Evolutionary conservation across 2,113 vertebrate species (phyloP).

Genomic region (Paraplagusia blochii): DNA sequence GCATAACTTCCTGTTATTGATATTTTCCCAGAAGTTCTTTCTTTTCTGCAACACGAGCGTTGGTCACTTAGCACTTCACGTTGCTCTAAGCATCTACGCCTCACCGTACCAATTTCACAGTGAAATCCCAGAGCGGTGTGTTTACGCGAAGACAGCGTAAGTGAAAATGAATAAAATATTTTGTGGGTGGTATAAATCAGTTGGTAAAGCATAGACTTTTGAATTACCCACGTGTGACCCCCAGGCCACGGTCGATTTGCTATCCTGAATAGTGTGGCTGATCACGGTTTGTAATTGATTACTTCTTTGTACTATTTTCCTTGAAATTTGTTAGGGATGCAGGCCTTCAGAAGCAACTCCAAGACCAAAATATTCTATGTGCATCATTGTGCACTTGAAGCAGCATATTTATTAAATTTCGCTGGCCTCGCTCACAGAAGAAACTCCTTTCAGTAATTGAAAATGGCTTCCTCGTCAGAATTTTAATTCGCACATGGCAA

Average conservation of each 20-base stretch:
- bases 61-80: background rate
- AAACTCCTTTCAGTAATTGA: slow-evolving; percentile 54
- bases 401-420: slow-evolving; percentile 50
- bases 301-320: background rate
- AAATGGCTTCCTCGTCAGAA: slow-evolving; percentile 40
- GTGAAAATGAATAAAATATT: background rate
- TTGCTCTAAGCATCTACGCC: background rate
- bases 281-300: slow-evolving; percentile 12
- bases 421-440: slow-evolving; percentile 31
- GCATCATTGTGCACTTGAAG: slow-evolving; percentile 35
- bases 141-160: background rate
- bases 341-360: slow-evolving; percentile 8
- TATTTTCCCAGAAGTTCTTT: background rate
- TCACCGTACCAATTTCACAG: background rate
- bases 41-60: background rate
- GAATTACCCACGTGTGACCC: background rate
- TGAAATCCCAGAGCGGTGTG: background rate
- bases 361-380: slow-evolving; percentile 45
- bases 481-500: slow-evolving; percentile 44
- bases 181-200: background rate
- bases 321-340: background rate
- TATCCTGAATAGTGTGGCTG: background rate
- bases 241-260: background rate
- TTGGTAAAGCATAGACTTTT: background rate
- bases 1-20: background rate